Base-by-base conservation (phyloP, 1,140 invertebrate species). In the Formica selysi region DNA sequence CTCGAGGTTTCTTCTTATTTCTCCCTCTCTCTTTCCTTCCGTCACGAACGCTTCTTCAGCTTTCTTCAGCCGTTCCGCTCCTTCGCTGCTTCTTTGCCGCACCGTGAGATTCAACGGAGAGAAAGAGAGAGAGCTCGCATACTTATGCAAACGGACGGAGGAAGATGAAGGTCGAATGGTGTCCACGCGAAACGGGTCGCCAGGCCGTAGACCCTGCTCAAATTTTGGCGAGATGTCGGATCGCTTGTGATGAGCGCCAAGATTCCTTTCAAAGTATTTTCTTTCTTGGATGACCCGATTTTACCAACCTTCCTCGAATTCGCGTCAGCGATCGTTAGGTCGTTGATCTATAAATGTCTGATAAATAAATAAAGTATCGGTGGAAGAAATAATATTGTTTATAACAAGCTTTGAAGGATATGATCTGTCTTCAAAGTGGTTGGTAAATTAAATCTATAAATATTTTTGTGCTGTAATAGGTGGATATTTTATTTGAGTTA, bases 151-250 rank as follows among this genome's bases (percentile, higher is more conserved):
- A 74, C 19, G 54, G 54, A 73, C 41, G n/a, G 54, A 29, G 22
- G 36, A 29, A 44, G 54, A 83, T 51, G 68, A 83, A 74, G 79
- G 68, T 74, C 79, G 79, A 32, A 71, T 13, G n/a, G 38, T 83
- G 68, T 83, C 54, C 79, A 81, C 67, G 22, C 38, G 51, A 83
- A 74, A 83, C 79, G 26, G 38, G 38, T 62, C 68, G 54, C 26
- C 68, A 74, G 79, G 79, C 54, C 26, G 68, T 74, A 61, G 79
- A 83, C 54, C 79, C 6, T 73, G 68, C 68, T 44, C 68, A 57
- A 74, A 83, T 83, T 83, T 83, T 61, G 68, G 68, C 79, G 79
- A 83, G 54, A 61, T 38, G 48, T 80, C 32, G 29, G 59, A n/a
- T 22, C 19, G 32, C n/a, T 73, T 19, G 4, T 22, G 79, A 73